Evolutionary conservation across 2,113 vertebrate genomes (phyloP).

Genomic region (Lichenostomus cassidix): DNA sequence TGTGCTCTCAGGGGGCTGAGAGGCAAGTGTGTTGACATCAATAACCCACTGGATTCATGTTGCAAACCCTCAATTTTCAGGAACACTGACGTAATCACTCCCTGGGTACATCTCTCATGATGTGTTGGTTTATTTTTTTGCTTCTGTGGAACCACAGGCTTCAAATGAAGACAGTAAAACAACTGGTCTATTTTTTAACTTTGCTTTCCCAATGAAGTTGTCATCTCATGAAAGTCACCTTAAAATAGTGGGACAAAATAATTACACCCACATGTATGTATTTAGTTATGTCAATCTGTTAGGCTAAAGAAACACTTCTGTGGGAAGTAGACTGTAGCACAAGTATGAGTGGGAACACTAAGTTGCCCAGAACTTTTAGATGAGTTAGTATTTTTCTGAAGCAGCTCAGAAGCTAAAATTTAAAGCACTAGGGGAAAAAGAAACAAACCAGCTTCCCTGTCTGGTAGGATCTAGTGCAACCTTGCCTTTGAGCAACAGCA

Average conservation of each 20-base stretch:
- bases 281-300: neutral
- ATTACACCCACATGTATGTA: accelerated
- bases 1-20: neutral
- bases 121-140: neutral
- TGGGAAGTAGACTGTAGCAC: neutral
- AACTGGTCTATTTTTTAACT: neutral
- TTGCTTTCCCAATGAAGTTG: neutral
- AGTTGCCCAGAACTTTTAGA: neutral
- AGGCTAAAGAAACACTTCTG: neutral
- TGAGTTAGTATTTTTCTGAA: neutral
- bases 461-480: neutral
- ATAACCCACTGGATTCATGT: neutral
- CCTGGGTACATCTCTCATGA: neutral
- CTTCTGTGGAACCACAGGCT: neutral
- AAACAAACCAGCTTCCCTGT: neutral
- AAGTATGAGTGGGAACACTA: neutral
- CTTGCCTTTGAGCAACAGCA: neutral
- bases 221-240: neutral
- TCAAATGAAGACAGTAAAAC: neutral
- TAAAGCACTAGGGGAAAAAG: neutral
- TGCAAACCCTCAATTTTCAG: neutral
- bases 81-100: neutral
- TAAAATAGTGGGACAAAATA: neutral
- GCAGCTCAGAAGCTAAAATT: neutral
- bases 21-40: neutral